phyloP scores from a whole-genome alignment of 2,888 invertebrate genomes.

The Dyspetes luteomarginatus region DNA sequence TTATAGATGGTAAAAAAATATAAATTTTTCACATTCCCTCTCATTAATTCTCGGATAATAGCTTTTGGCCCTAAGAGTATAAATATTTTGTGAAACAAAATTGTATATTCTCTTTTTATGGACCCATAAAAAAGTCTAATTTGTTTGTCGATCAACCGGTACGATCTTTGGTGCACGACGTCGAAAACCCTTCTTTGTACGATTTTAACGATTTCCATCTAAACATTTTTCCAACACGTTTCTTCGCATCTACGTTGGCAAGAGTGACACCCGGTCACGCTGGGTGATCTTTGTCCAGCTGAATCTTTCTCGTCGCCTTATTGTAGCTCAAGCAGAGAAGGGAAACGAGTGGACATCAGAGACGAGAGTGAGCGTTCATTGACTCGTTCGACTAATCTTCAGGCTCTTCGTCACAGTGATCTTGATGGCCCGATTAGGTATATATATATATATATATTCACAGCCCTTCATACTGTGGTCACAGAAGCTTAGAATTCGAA shows the following conservation, averaged over 20 bases:
- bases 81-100: no score
- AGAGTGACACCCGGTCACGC: conserved; percentile 34
- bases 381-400: conserved; percentile 64
- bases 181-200: not conserved
- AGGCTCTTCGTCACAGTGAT: conserved; percentile 44
- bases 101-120: no score
- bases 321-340: not conserved
- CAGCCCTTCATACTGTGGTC: not conserved
- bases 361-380: conserved; percentile 56
- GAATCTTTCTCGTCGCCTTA: conserved; percentile 22
- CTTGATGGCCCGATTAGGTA: conserved; percentile 53
- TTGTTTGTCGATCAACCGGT: conserved; percentile 53
- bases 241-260: not conserved
- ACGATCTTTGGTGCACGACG: not conserved
- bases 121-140: no score
- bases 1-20: no score
- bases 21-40: no score
- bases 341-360: no score
- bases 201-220: conserved; percentile 19
- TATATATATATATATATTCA: not conserved
- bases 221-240: conserved; percentile 21
- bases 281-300: conserved; percentile 52
- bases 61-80: no score
- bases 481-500: conserved; percentile 40
- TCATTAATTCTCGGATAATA: no score